Evolutionary conservation across 2,888 invertebrate species (phyloP).

Genomic region (Ochropacha duplaris): DNA sequence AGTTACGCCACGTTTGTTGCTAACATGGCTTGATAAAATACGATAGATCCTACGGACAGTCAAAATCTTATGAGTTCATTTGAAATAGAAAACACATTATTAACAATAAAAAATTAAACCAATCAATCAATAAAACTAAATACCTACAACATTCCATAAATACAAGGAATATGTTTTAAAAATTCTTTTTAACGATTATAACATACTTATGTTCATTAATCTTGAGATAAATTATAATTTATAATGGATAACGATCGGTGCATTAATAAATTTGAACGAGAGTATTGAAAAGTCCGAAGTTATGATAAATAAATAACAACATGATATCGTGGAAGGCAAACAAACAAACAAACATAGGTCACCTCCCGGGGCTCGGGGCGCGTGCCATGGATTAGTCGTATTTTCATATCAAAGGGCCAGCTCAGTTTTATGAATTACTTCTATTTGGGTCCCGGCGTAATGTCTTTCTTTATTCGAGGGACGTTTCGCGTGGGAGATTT

Average conservation of each 20-base stretch:
- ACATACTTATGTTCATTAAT: slow-evolving; percentile 69
- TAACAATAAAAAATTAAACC: slow-evolving; percentile 16
- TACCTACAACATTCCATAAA: slow-evolving; percentile 59
- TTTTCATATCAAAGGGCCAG: slow-evolving; percentile 80
- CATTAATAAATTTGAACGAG: slow-evolving; percentile 66
- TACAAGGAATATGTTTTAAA: slow-evolving; percentile 51
- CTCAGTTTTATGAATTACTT: slow-evolving; percentile 77
- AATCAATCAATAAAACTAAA: slow-evolving; percentile 49
- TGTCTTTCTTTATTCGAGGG: slow-evolving; percentile 71
- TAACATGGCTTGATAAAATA: no score
- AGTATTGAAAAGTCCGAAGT: slow-evolving; percentile 70
- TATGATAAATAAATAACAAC: slow-evolving; percentile 74
- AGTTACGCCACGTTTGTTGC: no score
- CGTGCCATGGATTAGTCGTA: slow-evolving; percentile 77
- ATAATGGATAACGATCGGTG: slow-evolving; percentile 53
- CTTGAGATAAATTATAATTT: slow-evolving; percentile 68
- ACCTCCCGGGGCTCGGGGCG: slow-evolving; percentile 64
- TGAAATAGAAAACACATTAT: background rate
- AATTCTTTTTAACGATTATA: slow-evolving; percentile 61
- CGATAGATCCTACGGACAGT: no score
- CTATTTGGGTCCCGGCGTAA: slow-evolving; percentile 63
- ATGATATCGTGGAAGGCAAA: slow-evolving; percentile 61
- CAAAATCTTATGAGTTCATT: background rate
- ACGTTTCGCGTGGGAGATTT: slow-evolving; percentile 77
- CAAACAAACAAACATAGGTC: slow-evolving; percentile 64